Base-by-base conservation (phyloP, 2,113 vertebrate species). In the Coregonus clupeaformis region DNA sequence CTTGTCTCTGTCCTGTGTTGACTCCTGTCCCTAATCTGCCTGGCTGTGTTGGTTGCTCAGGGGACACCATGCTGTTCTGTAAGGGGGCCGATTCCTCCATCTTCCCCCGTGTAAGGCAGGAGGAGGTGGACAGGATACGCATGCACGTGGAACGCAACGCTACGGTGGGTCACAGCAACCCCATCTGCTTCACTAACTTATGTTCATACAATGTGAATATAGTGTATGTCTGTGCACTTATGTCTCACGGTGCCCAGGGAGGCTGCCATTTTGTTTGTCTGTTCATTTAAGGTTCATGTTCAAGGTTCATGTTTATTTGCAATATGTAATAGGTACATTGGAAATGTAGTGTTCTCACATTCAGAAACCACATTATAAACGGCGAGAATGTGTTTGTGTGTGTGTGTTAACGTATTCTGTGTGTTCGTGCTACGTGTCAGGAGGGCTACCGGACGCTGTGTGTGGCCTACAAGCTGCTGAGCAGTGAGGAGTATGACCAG, bases 71-170 rank as follows among this genome's bases (percentile, higher is more conserved):
- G 87, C 95, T 99, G 57, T 98, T 98, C 89, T 98, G 97, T 81
- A 99, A 99, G 89, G 98, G 98, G 84, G 98, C 98, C 5, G 98
- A 99, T 88, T 97, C 97, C 1, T 96, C 98, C 6, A 87, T 99
- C 88, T 98, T 98, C 68, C 95, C 96, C 25, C 94, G 95, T 45
- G 97, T 99, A 71, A 92, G 88, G 74, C 92, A 88, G 84, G 94
- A 96, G 59, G 96, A 98, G 86, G 94, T 97, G 52, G 95, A 96
- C 5, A 88, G 86, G 84, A 97, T 95, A 3, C 97, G 94, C 82
- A 86, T 87, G 75, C 95, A 99, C 0, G 97, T 99, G 81, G 97
- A 99, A 75, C 95, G 93, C 49, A 98, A 96, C 45, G 97, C 98
- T 25, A 87, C 95, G 91, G 98, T 99, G 89, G 82, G 89, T 82